Base-by-base conservation (phyloP, 2,797 vertebrate species). In the Falco rusticolus region DNA sequence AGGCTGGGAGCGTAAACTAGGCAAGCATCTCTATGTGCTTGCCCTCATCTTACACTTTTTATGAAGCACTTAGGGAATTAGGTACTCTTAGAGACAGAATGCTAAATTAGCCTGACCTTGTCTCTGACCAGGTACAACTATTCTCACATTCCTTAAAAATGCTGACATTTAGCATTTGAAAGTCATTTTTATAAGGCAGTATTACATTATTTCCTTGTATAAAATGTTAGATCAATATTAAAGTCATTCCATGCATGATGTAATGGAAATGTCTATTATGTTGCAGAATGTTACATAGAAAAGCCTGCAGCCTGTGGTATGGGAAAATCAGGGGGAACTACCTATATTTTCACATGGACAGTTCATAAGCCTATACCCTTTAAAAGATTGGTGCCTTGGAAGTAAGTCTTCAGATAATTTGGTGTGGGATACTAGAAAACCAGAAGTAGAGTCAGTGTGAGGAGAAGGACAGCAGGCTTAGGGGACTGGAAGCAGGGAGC, bases 71-170 rank as follows among this genome's bases (percentile, higher is more conserved):
- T 92, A 94, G 84, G 91, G 84, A 95, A 91, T 60, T 88, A 69
- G 53, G 78, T 78, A 89, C 75, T 85, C 41, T 47, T 89, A 61
- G 78, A 96, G 68, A 87, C 79, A 88, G 75, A 95, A 91, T 71
- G 79, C 33, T 93, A 92, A 96, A 95, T 96, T 89, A 93, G 37
- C 72, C 68, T 92, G 94, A 96, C 95, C 93, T 95, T 92, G 96
- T 85, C 89, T 92, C 71, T 75, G 89, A 71, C 94, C 95, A 96
- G 89, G 79, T 96, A 92, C 92, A 95, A 94, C 94, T 96, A 94
- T 96, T 96, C 87, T 93, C 79, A 89, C 2, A 1, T 93, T 94
- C 70, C 94, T 79, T 94, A 89, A 92, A 95, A 96, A 89, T 81
- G 94, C 96, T 96, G 95, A 95, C 71, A 91, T 96, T 91, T 81